Base-by-base conservation (phyloP, 2,888 invertebrate species). In the Rhimphoctona megacephalus region DNA sequence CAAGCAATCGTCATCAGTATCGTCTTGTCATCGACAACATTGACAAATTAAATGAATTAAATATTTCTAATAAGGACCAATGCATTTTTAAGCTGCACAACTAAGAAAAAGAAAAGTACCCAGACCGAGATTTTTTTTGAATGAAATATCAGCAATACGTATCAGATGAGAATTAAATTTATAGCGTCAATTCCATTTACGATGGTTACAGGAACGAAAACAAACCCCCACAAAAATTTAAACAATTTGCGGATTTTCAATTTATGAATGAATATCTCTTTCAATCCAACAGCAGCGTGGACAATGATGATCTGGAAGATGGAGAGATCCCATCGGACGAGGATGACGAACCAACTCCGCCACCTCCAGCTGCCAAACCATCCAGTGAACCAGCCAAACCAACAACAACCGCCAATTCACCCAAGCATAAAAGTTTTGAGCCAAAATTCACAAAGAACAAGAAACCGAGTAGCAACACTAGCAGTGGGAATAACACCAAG, bases 281-380 rank as follows among this genome's bases (percentile, higher is more conserved):
- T 61, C 61, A 79, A 57, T 74, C 19, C 46, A 87, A 84, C 84
- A 92, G 90, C 81, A 89, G 90, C 87, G 82, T 87, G 52, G 94
- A 94, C 57, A 95, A 95, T 67, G 96, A 97, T 92, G 98, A 98
- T 93, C 95, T 98, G 89, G 98, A 98, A 95, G 98, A 98, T 93
- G 98, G 98, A 72, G 98, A 98, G 94, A 98, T 98, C 90, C 97
- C 97, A 88, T 96, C 96, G 70, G 96, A 96, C 89, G 96, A 96
- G 74, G 96, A 96, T 88, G 96, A 95, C 70, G 95, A 95, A 30
- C 89, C 91, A n/a, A 83, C 84, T 11, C 92, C 90, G 36, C 82
- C 87, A 90, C 95, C 96, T 85, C 96, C 96, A 88, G 95, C 95
- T 49, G 95, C 95, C 90, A 95, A 95, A 88, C 90, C 90, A 66